Conservation (phyloP, 2,797 vertebrate species). For the Mallotus villosus region DNA sequence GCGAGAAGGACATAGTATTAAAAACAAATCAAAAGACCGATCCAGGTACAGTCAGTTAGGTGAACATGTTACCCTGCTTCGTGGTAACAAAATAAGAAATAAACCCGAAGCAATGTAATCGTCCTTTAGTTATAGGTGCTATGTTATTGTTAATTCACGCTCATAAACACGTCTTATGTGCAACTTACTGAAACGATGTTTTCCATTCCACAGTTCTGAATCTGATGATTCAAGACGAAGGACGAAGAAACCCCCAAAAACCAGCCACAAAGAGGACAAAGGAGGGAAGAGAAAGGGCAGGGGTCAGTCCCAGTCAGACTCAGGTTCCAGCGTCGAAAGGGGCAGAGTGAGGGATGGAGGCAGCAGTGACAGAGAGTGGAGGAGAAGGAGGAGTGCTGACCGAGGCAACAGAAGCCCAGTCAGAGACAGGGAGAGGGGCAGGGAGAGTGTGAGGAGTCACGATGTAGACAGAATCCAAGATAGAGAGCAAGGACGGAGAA, state of each 20-base stretch:
- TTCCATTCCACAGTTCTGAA: slow-evolving; percentile 59
- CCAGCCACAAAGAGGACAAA: slow-evolving; percentile 32
- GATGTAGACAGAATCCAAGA: slow-evolving; percentile 40
- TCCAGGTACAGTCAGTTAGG: slow-evolving; percentile 54
- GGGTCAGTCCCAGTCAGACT: slow-evolving; percentile 59
- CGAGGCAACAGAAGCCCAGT: slow-evolving; percentile 15
- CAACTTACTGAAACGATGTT: background rate
- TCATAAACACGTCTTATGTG: background rate
- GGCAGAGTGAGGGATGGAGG: slow-evolving; percentile 22
- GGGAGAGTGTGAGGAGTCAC: slow-evolving; percentile 1
- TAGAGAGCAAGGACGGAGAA: slow-evolving; percentile 46
- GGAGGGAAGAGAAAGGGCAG: slow-evolving; percentile 45
- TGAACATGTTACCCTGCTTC: background rate
- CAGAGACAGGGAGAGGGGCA: slow-evolving; percentile 17
- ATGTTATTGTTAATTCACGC: background rate
- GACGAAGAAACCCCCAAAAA: slow-evolving; percentile 37
- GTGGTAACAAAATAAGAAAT: background rate
- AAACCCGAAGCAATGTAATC: too few species aligned
- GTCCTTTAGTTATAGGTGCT: background rate
- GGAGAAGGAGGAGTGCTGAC: slow-evolving; percentile 34
- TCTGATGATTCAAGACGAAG: slow-evolving; percentile 57
- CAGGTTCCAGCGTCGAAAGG: slow-evolving; percentile 42
- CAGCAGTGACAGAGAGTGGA: slow-evolving; percentile 55
- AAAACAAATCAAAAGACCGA: slow-evolving; percentile 49
- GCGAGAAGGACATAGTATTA: slow-evolving; percentile 14